Base-by-base conservation (phyloP, 2,797 vertebrate species). In the Cheirogaleus major region DNA sequence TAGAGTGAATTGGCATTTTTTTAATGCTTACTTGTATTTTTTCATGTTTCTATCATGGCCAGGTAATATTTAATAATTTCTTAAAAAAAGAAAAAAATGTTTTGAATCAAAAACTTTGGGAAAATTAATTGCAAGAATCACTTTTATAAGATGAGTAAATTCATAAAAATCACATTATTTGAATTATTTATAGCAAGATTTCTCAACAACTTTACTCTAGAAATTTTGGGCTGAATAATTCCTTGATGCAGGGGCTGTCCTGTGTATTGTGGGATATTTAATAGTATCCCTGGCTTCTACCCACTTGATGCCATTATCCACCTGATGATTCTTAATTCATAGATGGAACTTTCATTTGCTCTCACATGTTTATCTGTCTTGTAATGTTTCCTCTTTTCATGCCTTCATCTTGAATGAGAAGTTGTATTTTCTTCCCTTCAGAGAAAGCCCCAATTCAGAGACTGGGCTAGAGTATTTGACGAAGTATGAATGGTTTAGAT, bases 281-380 rank as follows among this genome's bases (percentile, higher is more conserved):
- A 8, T 32, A 78, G 4, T 14, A 43, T 48, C 20, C 14, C 35
- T 89, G 82, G n/a, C 6, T 13, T 78, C 18, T 48, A 8, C 1
- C 4, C 20, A 30, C 35, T 30, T 27, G 55, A 85, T 18, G 38
- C 1, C 45, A 38, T 7, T 35, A 63, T 8, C 2, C 30, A n/a
- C 63, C 15, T 65, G 63, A 83, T 86, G 13, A 80, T 89, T 81
- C 22, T 93, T 96, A 88, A 72, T 84, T 89, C 30, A 55, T 30
- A 32, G 3, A 8, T 89, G 52, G 67, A 73, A 93, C 2, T 48
- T 63, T 84, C 48, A 69, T 59, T 27, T 93, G 45, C 27, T 79
- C 20, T 61, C 22, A 55, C 3, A 87, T 69, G 7, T 89, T 95
- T 41, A 76, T 89, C 10, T 14, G 12, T 86, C 22, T 76, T 81